A percentile compares a stretch with the other conserved stretches of the same genome.
Evolutionary conservation across 2,797 vertebrate species (phyloP).

Genomic region (Lerista edwardsae): DNA sequence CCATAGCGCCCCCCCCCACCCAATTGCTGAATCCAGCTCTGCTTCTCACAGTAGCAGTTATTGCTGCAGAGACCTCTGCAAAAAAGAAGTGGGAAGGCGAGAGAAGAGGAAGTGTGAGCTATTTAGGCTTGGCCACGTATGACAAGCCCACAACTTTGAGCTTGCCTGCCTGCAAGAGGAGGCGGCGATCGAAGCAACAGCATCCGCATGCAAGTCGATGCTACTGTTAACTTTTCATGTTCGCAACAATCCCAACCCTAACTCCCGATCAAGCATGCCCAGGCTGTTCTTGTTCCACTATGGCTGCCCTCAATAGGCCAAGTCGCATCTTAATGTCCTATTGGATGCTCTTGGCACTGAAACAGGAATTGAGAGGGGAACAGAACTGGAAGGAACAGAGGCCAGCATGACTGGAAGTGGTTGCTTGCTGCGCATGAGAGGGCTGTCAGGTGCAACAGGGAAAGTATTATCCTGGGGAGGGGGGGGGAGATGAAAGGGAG

Average conservation of each 20-base stretch:
- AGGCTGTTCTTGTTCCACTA: background rate
- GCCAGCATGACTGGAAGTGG: background rate
- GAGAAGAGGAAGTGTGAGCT: slow-evolving; percentile 17
- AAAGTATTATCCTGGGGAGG: background rate
- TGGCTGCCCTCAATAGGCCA: background rate
- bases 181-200: too few species aligned
- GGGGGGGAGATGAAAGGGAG: background rate
- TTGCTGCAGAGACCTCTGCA: background rate
- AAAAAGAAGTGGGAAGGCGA: background rate
- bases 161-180: background rate
- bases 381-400: slow-evolving; percentile 39
- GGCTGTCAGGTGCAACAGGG: background rate
- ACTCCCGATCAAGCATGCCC: background rate
- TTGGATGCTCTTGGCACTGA: slow-evolving; percentile 17
- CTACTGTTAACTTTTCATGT: background rate
- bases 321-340: background rate
- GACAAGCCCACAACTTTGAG: background rate
- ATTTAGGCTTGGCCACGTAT: slow-evolving; percentile 10
- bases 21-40: background rate
- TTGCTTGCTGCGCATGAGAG: background rate
- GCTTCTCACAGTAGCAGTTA: rapidly evolving
- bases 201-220: background rate
- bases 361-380: slow-evolving; percentile 58
- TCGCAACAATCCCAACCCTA: background rate
- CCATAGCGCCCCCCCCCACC: too few species aligned